These are phyloP conservation scores for Pagrus major DNA, from an alignment of 2,113 vertebrate genomes.

Conservation along the genomic window DNA sequence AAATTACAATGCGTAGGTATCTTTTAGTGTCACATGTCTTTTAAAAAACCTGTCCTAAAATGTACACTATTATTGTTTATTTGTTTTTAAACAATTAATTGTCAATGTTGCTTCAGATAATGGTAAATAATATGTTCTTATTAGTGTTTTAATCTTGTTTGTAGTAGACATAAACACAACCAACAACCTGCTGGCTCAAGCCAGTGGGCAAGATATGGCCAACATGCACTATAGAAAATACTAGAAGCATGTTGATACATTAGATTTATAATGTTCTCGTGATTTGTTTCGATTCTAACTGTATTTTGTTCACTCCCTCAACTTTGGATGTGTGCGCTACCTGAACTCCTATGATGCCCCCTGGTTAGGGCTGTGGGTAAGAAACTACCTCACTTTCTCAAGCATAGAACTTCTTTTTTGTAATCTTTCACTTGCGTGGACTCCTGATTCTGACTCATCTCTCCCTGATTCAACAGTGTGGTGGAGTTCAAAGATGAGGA, in stretches of 20 bases:
- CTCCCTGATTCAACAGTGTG: constrained; percentile 85
- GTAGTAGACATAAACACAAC: constrained; percentile 26
- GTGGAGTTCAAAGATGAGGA: constrained; percentile 99
- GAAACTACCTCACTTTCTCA: constrained; percentile 46
- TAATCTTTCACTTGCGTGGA: background rate
- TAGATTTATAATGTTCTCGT: constrained; percentile 4
- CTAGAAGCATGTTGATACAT: constrained; percentile 48
- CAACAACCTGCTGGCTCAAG: constrained; percentile 40
- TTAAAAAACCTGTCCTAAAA: background rate
- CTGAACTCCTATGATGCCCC: constrained; percentile 46
- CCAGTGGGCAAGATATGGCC: constrained; percentile 24
- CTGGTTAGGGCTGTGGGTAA: constrained; percentile 97
- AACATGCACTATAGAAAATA: constrained; percentile 13
- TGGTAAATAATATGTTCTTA: background rate
- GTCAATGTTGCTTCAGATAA: constrained; percentile 1
- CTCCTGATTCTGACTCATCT: constrained; percentile 34
- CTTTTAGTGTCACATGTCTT: background rate
- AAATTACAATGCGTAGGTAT: constrained; percentile 8
- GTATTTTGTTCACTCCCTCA: constrained; percentile 76
- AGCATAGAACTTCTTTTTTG: background rate
- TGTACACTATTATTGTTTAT: background rate
- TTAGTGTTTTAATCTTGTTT: constrained; percentile 14
- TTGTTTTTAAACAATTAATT: background rate
- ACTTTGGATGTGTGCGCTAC: constrained; percentile 68
- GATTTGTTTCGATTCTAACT: constrained; percentile 72